phyloP scores from a whole-genome alignment of 2,113 vertebrate genomes.

The Tupaia chinensis region DNA sequence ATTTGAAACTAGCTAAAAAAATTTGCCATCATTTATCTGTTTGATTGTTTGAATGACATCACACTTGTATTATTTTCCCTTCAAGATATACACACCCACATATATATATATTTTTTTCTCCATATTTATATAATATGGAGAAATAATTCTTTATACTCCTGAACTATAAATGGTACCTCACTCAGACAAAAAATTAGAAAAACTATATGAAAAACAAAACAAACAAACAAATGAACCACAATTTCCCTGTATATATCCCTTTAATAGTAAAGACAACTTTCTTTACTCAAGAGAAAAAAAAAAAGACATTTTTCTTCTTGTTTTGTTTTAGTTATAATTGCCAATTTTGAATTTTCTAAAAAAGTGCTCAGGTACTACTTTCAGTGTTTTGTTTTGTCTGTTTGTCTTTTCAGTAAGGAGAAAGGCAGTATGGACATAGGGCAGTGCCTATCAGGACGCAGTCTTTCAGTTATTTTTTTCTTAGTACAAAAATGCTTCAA shows the following conservation, averaged over 20 bases:
- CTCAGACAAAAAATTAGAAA: background rate
- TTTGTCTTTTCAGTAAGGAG: background rate
- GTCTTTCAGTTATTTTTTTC: background rate
- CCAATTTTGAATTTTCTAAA: background rate
- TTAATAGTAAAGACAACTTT: background rate
- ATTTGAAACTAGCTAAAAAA: constrained; percentile 31
- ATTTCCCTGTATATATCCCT: background rate
- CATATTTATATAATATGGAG: background rate
- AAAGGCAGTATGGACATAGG: background rate
- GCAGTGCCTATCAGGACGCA: background rate
- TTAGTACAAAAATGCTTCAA: background rate
- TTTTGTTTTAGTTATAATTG: background rate
- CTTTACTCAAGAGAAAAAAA: background rate
- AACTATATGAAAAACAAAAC: background rate
- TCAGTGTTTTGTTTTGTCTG: background rate
- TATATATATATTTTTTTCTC: too few species aligned
- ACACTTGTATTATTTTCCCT: background rate
- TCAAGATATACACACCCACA: background rate
- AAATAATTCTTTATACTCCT: background rate
- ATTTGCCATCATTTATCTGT: background rate
- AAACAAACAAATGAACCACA: background rate
- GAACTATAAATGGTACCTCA: background rate
- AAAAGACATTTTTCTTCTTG: background rate
- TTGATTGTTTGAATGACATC: background rate
- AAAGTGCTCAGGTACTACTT: background rate